Percentiles rank a stretch among this genome's conserved stretches.
These are phyloP conservation scores for Myopa tessellatipennis DNA, from an alignment of 2,888 invertebrate genomes.

Conservation along the genomic window DNA sequence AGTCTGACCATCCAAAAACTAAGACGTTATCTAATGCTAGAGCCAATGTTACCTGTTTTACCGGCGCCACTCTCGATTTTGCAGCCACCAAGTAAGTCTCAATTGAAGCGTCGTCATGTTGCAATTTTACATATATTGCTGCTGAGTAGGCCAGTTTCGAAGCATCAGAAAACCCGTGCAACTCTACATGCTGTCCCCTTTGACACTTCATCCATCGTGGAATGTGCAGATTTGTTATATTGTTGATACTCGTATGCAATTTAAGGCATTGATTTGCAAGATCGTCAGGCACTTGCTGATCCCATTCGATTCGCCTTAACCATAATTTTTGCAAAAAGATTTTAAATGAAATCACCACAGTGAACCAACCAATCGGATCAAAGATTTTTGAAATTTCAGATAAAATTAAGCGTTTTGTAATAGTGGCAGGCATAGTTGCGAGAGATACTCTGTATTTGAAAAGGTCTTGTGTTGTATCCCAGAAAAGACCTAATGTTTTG, in stretches of 20 bases:
- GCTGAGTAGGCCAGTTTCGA: constrained; percentile 30
- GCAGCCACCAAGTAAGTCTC: constrained; percentile 24
- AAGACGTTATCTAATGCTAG: background rate
- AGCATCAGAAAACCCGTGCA: constrained; percentile 32
- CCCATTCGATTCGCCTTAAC: constrained; percentile 25
- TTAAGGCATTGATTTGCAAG: constrained; percentile 19
- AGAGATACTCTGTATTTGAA: constrained; percentile 29
- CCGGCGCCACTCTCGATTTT: constrained; percentile 38
- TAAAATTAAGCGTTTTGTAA: constrained; percentile 12
- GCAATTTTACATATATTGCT: constrained; percentile 7
- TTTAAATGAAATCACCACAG: constrained; percentile 25
- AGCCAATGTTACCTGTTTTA: constrained; percentile 37
- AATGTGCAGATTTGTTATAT: constrained; percentile 17
- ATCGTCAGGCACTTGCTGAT: constrained; percentile 22
- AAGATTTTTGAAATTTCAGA: constrained; percentile 26
- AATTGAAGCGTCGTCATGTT: background rate
- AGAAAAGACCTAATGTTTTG: constrained; percentile 33
- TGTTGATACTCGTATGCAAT: constrained; percentile 1
- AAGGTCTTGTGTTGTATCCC: constrained; percentile 22
- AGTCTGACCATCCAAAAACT: constrained; percentile 39
- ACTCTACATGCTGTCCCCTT: constrained; percentile 15
- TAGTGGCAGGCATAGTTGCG: constrained; percentile 2
- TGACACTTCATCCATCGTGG: constrained; percentile 24
- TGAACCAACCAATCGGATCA: constrained; percentile 26
- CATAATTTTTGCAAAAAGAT: constrained; percentile 32